These are phyloP conservation scores for Nineta flava DNA, from an alignment of 2,888 invertebrate genomes.

Conservation along the genomic window DNA sequence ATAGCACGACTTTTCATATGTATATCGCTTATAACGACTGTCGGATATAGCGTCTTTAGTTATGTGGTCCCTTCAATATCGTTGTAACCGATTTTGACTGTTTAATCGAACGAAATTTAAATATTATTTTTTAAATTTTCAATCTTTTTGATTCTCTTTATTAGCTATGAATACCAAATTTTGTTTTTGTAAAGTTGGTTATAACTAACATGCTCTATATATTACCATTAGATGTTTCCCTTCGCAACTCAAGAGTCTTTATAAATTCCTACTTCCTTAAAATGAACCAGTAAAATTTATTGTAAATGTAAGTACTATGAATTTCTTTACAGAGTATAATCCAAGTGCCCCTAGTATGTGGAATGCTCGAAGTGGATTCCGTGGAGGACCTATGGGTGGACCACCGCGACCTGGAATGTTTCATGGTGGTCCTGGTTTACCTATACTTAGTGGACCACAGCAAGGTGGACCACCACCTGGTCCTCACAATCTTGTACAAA, in stretches of 20 bases:
- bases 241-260: background rate
- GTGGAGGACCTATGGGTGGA: constrained; percentile 22
- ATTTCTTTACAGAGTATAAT: constrained; percentile 43
- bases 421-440: constrained; percentile 16
- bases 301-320: background rate
- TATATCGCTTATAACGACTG: too few species aligned
- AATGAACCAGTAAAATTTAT: background rate
- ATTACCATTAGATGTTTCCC: background rate
- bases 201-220: too few species aligned
- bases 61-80: too few species aligned
- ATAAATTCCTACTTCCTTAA: background rate
- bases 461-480: constrained; percentile 17
- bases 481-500: constrained; percentile 29
- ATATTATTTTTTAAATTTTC: too few species aligned
- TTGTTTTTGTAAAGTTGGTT: too few species aligned
- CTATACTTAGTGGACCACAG: constrained; percentile 13
- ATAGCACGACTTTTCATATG: too few species aligned
- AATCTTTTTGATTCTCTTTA: too few species aligned
- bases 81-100: too few species aligned
- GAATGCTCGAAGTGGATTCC: constrained; percentile 26
- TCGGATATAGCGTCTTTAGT: too few species aligned
- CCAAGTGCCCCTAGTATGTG: constrained; percentile 66
- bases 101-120: too few species aligned
- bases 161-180: too few species aligned
- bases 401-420: constrained; percentile 20